Evolutionary conservation across 2,888 invertebrate species (phyloP).

Genomic region (Meiosimyza platycephala): DNA sequence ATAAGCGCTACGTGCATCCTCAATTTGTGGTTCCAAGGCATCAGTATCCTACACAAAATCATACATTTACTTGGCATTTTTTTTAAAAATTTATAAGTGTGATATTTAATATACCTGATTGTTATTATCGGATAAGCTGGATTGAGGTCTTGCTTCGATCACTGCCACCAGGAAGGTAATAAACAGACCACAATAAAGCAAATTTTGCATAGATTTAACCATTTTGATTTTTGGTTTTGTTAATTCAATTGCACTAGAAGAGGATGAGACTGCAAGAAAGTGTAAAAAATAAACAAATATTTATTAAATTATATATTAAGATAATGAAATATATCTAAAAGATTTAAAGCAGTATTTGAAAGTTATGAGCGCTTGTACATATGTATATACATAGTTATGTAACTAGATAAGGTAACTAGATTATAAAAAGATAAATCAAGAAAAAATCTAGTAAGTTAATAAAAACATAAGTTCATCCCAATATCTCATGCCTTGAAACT

Average conservation of each 20-base stretch:
- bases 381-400: too few relatives aligned
- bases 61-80: background rate
- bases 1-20: slow-evolving; percentile 54
- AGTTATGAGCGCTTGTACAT: too few relatives aligned
- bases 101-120: slow-evolving; percentile 46
- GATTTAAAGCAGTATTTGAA: too few relatives aligned
- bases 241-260: background rate
- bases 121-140: slow-evolving; percentile 44
- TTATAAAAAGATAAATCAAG: too few relatives aligned
- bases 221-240: slow-evolving; percentile 43
- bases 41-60: slow-evolving; percentile 50
- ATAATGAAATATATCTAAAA: background rate
- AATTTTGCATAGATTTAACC: slow-evolving; percentile 53
- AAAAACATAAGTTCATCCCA: too few relatives aligned
- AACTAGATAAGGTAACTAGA: too few relatives aligned
- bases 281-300: slow-evolving; percentile 1
- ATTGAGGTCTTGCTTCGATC: slow-evolving; percentile 55
- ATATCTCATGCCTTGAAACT: too few relatives aligned
- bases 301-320: slow-evolving; percentile 29
- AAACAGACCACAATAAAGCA: slow-evolving; percentile 50
- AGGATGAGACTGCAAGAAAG: slow-evolving; percentile 5
- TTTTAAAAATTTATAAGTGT: background rate
- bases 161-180: slow-evolving; percentile 47
- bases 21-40: slow-evolving; percentile 51
- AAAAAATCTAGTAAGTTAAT: too few relatives aligned